phyloP scores from a whole-genome alignment of 2,113 vertebrate species.

The Coregonus clupeaformis region DNA sequence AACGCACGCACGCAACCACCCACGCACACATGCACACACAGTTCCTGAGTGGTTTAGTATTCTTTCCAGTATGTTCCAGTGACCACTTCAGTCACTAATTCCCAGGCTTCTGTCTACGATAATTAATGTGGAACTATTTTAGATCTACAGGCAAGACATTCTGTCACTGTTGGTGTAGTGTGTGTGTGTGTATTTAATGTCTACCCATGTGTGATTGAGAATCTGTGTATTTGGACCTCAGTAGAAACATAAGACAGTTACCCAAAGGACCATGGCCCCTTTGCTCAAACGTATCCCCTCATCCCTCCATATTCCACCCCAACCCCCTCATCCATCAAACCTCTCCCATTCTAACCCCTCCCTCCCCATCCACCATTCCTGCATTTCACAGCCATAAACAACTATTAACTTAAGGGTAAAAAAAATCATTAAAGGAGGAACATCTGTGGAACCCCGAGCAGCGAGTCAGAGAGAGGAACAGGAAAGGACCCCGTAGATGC shows the following conservation, averaged over 20 bases:
- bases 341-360: slow-evolving; percentile 17
- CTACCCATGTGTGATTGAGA: slow-evolving; percentile 35
- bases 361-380: slow-evolving; percentile 66
- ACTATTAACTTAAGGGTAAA: slow-evolving; percentile 79
- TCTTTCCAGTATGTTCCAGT: slow-evolving; percentile 37
- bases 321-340: slow-evolving; percentile 29
- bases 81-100: slow-evolving; percentile 25
- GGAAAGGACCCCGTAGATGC: slow-evolving; percentile 20
- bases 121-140: slow-evolving; percentile 29
- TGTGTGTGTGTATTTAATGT: slow-evolving; percentile 7
- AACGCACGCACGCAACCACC: slow-evolving; percentile 23
- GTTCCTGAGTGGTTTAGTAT: slow-evolving; percentile 25
- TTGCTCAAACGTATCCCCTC: slow-evolving; percentile 34
- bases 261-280: slow-evolving; percentile 30
- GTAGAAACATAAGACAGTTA: slow-evolving; percentile 52
- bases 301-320: background rate
- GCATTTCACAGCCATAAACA: slow-evolving; percentile 81
- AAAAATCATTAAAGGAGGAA: slow-evolving; percentile 77
- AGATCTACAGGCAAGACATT: slow-evolving; percentile 9
- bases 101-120: slow-evolving; percentile 21
- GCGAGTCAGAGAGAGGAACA: slow-evolving; percentile 58
- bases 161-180: background rate
- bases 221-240: slow-evolving; percentile 45
- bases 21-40: slow-evolving; percentile 1
- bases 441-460: slow-evolving; percentile 66